Evolutionary conservation across 2,797 vertebrate genomes (phyloP).

Genomic region (Rhyacichthys aspro): DNA sequence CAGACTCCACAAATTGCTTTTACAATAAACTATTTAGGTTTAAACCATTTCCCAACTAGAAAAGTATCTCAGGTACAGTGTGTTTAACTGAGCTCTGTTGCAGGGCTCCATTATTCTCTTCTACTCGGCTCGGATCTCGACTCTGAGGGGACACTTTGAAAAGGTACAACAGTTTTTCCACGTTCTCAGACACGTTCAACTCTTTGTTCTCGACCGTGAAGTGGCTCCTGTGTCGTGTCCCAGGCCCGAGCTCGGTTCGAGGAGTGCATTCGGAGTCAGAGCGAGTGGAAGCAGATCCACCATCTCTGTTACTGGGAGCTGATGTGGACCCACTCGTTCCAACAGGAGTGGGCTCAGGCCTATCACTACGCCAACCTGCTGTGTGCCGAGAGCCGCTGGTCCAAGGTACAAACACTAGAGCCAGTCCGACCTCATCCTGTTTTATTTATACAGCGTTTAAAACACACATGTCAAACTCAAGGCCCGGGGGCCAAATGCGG

Average conservation of each 20-base stretch:
- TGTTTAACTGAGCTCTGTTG: too few relatives aligned
- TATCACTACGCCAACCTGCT: conserved; percentile 91
- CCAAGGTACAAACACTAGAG: conserved; percentile 85
- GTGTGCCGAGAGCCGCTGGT: conserved; percentile 95
- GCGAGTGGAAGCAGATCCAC: conserved; percentile 96
- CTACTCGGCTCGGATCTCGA: conserved; percentile 91
- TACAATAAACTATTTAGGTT: too few relatives aligned
- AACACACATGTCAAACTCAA: too few relatives aligned
- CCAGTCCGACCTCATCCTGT: too few relatives aligned
- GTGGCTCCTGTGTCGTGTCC: neutral
- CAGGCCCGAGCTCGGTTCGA: conserved; percentile 87
- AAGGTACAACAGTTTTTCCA: conserved; percentile 65
- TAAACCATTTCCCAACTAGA: too few relatives aligned
- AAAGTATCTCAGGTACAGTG: too few relatives aligned
- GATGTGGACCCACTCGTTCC: conserved; percentile 93
- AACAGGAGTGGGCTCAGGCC: conserved; percentile 92
- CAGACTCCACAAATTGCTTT: too few relatives aligned
- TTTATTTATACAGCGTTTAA: too few relatives aligned
- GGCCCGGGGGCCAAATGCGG: too few relatives aligned
- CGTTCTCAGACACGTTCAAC: neutral
- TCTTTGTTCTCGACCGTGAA: neutral
- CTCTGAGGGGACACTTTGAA: conserved; percentile 90
- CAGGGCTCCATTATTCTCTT: conserved; percentile 96
- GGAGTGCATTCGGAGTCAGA: conserved; percentile 90
- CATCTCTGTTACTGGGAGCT: conserved; percentile 98